These are phyloP conservation scores for Diglossa brunneiventris DNA, from an alignment of 2,113 vertebrate genomes.

Conservation along the genomic window DNA sequence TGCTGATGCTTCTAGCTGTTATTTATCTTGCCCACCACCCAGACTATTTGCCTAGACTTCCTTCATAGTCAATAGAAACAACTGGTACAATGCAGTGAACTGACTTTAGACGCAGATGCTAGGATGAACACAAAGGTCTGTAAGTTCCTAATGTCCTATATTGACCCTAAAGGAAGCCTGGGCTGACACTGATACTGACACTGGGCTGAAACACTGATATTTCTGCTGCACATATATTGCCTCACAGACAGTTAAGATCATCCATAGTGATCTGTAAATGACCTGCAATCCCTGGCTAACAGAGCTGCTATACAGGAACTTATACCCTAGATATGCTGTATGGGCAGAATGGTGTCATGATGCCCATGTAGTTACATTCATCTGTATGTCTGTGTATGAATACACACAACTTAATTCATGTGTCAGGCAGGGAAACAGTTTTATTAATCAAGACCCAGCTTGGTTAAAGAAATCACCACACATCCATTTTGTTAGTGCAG, in stretches of 20 bases:
- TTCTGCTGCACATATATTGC: neutral
- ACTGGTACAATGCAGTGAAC: neutral
- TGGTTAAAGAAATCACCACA: neutral
- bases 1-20: neutral
- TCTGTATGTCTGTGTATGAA: neutral
- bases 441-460: neutral
- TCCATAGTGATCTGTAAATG: neutral
- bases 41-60: neutral
- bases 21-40: neutral
- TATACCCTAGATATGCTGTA: neutral
- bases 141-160: neutral
- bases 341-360: neutral
- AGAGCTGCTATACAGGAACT: neutral
- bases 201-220: neutral
- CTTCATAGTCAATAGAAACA: neutral
- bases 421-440: neutral
- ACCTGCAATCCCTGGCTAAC: neutral
- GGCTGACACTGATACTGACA: neutral
- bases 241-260: neutral
- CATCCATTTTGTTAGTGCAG: neutral
- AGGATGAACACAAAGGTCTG: neutral
- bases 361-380: neutral
- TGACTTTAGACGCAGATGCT: neutral
- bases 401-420: neutral
- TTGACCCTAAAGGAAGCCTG: neutral